phyloP scores from a whole-genome alignment of 2,113 vertebrate genomes.

The Madoqua kirkii region DNA sequence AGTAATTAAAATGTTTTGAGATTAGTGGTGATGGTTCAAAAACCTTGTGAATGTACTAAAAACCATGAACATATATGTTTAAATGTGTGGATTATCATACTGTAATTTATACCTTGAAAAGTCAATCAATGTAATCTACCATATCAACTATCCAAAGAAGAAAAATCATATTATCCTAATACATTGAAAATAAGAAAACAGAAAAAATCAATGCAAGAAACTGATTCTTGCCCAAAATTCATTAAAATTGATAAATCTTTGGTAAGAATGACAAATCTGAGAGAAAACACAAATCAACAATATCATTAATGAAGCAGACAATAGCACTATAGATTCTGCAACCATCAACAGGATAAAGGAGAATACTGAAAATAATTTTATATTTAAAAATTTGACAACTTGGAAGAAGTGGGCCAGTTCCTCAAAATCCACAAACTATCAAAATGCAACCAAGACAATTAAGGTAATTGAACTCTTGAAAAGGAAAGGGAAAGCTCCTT shows the following conservation, averaged over 20 bases:
- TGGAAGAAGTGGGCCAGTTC: not conserved
- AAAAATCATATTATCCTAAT: not conserved
- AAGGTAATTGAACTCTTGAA: not conserved
- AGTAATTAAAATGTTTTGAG: not conserved
- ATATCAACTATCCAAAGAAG: not conserved
- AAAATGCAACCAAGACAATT: constrained; percentile 11
- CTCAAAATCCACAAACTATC: not conserved
- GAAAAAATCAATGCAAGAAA: not conserved
- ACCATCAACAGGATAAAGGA: not conserved
- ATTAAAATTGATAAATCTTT: constrained; percentile 14
- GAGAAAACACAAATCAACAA: not conserved
- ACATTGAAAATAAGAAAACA: not conserved
- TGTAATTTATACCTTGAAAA: not conserved
- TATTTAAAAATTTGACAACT: not conserved
- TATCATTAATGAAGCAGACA: not conserved
- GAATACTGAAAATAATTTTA: not conserved
- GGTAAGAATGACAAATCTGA: not conserved
- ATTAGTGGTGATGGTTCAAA: not conserved
- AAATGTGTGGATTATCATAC: not conserved
- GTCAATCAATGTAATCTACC: not conserved
- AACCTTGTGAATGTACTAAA: not conserved
- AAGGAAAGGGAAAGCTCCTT: not conserved
- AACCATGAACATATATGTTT: not conserved
- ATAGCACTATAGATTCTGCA: not conserved
- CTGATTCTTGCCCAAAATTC: not conserved